Conservation (phyloP, 2,797 vertebrate genomes). For the Xiphorhynchus erythropygius region DNA sequence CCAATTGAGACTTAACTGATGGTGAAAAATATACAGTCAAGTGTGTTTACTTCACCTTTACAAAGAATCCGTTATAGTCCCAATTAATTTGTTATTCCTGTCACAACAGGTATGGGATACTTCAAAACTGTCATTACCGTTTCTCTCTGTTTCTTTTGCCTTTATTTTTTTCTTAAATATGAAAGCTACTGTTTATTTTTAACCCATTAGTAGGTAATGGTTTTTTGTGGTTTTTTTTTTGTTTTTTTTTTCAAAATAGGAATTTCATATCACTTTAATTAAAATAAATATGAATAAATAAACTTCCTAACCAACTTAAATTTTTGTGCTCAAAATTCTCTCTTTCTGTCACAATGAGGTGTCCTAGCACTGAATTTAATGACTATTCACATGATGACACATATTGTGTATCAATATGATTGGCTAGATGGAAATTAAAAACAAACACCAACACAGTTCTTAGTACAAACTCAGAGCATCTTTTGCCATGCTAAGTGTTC, state of each 20-base stretch:
- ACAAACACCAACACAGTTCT: neutral
- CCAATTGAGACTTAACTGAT: slow-evolving; percentile 99
- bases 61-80: slow-evolving; percentile 98
- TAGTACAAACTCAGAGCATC: neutral
- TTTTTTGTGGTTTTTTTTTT: too few species aligned
- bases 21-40: slow-evolving; percentile 99
- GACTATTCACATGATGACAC: neutral
- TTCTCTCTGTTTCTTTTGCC: slow-evolving; percentile 84
- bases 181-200: slow-evolving; percentile 87
- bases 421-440: slow-evolving; percentile 39
- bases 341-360: neutral
- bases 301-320: neutral
- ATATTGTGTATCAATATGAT: neutral
- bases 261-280: neutral
- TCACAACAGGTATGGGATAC: slow-evolving; percentile 96
- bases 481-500: neutral
- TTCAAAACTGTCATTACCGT: slow-evolving; percentile 94
- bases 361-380: slow-evolving; percentile 29
- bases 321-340: neutral
- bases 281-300: slow-evolving; percentile 20
- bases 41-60: slow-evolving; percentile 99
- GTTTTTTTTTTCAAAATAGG: neutral
- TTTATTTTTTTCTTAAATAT: neutral
- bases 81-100: slow-evolving; percentile 99
- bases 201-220: slow-evolving; percentile 78